A percentile compares a stretch with the other conserved stretches of the same genome.
Evolutionary conservation across 2,113 vertebrate genomes (phyloP).

Genomic region (Lethenteron reissneri): DNA sequence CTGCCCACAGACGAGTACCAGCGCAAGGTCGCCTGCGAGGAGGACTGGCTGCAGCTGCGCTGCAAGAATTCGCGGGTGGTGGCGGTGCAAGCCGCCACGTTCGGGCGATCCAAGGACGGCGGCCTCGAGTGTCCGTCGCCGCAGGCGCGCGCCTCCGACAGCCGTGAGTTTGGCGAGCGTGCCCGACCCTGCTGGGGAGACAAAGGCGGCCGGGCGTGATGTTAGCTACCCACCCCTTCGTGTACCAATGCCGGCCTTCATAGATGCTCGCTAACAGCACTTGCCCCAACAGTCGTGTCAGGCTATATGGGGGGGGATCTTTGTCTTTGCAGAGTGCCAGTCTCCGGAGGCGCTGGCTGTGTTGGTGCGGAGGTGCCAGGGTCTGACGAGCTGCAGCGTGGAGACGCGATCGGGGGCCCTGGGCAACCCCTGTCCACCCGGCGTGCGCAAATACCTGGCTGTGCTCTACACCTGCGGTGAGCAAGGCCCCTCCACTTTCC

Average conservation of each 20-base stretch:
- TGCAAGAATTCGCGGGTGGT: constrained; percentile 61
- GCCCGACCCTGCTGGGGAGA: no score
- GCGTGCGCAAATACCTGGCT: constrained; percentile 56
- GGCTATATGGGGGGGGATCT: no score
- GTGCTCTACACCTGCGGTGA: constrained; percentile 71
- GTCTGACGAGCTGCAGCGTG: constrained; percentile 43
- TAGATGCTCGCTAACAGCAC: no score
- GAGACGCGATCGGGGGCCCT: constrained; percentile 48
- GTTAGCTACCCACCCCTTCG: no score
- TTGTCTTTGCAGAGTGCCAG: constrained; percentile 33
- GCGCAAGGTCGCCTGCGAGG: constrained; percentile 61
- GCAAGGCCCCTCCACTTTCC: constrained; percentile 12
- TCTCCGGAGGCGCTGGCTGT: constrained; percentile 37
- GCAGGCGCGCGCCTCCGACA: no score
- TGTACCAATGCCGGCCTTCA: no score
- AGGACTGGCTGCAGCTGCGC: constrained; percentile 47
- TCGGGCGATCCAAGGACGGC: constrained; percentile 43
- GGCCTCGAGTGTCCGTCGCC: constrained; percentile 40
- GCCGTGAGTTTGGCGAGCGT: no score
- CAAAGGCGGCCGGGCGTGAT: no score
- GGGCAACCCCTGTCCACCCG: constrained; percentile 57
- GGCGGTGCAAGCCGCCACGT: constrained; percentile 47
- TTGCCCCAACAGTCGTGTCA: no score
- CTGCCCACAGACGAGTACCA: constrained; percentile 43
- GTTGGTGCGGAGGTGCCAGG: constrained; percentile 43